Percentiles rank a stretch among this genome's conserved stretches.
Evolutionary conservation across 2,888 invertebrate genomes (phyloP).

Genomic region (Girardia tigrina): DNA sequence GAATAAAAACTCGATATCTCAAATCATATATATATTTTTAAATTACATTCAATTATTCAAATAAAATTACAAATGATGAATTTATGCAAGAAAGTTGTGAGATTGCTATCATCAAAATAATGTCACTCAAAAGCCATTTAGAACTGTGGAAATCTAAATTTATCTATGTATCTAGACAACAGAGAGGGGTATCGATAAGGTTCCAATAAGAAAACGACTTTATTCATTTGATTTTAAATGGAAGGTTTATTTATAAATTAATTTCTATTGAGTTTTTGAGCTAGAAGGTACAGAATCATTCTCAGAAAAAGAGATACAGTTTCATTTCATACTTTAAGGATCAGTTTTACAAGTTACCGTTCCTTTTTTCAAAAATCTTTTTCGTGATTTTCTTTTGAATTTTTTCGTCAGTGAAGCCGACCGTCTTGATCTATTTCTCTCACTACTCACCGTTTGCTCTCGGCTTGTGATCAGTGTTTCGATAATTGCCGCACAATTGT

Average conservation of each 20-base stretch:
- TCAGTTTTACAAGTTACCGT: neutral
- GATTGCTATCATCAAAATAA: neutral
- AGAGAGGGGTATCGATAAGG: neutral
- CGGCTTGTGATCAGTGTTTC: neutral
- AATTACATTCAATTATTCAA: neutral
- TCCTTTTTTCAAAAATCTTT: neutral
- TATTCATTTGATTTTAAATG: too few relatives aligned
- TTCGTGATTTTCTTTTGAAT: neutral
- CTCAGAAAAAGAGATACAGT: neutral
- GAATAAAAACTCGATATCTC: too few relatives aligned
- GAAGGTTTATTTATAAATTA: neutral
- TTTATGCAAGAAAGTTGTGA: neutral
- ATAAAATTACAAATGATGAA: neutral
- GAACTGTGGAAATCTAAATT: neutral
- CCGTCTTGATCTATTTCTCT: neutral
- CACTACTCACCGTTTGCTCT: neutral
- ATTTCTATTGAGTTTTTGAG: too few relatives aligned
- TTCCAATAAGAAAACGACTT: neutral
- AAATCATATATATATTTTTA: neutral
- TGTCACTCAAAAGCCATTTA: neutral
- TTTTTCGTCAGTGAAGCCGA: neutral
- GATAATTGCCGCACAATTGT: neutral
- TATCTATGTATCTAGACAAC: neutral
- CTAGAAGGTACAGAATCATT: neutral
- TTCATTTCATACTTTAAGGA: neutral